Evolutionary conservation across 2,113 vertebrate genomes (phyloP), one percentile per base, ranked within the genome.

Genomic region (Oryzias woworae): DNA sequence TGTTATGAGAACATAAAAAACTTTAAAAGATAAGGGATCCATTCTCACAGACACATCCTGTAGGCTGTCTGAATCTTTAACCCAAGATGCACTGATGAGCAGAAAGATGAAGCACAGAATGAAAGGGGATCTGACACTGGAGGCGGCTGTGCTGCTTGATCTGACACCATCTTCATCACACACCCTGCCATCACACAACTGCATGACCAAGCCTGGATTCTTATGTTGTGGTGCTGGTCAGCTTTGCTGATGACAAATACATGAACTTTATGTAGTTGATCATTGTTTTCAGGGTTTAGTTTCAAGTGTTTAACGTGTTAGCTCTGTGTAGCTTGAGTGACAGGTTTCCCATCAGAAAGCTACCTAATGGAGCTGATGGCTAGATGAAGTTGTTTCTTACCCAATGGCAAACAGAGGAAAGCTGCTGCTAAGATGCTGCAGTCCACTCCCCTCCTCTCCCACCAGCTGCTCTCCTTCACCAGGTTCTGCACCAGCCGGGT

Each of bases 381-480:
- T 20, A 22, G 1, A 1, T 17, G 53, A 20, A 43, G 65, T 45
- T 55, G 28, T 26, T 13, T 49, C 78, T 81, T 67, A 96, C 96
- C 95, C 7, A 92, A 88, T 0, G 93, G 93, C 64, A 96, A 69
- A 48, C 86, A 74, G 46, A 94, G 69, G 60, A 96, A 87, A 10
- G 92, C 94, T 50, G 90, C 83, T 5, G 79, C 56, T 1, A 98
- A 91, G 83, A 95, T 93, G 85, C 90, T 80, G 88, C 92, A 91
- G 71, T 97, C 95, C 23, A 94, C 28, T 0, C 96, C 96, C 20
- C 90, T 92, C 79, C 87, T 92, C 73, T 97, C 95, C 96, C 96
- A 97, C 96, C 96, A 98, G 86, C 93, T 95, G 92, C 96, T 95
- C 76, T 82, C 85, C 69, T 77, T 88, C 91, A 95, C 92, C 68